These are phyloP conservation scores for Belonocnema kinseyi DNA, from an alignment of 1,140 invertebrate species.

Conservation along the genomic window DNA sequence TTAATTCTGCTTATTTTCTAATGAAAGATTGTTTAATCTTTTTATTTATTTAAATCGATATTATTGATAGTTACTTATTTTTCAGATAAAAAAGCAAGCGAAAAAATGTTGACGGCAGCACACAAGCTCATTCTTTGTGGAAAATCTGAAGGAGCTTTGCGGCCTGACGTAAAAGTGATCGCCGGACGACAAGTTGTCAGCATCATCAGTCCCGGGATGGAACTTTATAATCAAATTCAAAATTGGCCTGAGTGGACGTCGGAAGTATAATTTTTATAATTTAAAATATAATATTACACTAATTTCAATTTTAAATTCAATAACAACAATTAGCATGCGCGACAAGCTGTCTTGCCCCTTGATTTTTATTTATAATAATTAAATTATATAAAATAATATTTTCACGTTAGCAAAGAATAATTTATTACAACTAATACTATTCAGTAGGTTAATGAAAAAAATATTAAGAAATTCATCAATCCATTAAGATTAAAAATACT, in stretches of 20 bases:
- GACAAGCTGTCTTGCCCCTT: too few relatives aligned
- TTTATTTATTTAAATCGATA: slow-evolving; percentile 1
- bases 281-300: too few relatives aligned
- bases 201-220: slow-evolving; percentile 80
- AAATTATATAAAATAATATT: too few relatives aligned
- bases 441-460: too few relatives aligned
- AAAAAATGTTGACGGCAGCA: slow-evolving; percentile 76
- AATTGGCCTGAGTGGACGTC: slow-evolving; percentile 64
- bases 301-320: too few relatives aligned
- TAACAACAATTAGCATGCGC: too few relatives aligned
- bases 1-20: too few relatives aligned
- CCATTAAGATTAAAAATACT: too few relatives aligned
- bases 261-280: background rate
- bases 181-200: slow-evolving; percentile 79
- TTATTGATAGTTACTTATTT: slow-evolving; percentile 49
- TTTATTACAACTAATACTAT: too few relatives aligned
- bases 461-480: too few relatives aligned
- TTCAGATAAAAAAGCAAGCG: slow-evolving; percentile 77
- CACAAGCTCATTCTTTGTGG: slow-evolving; percentile 80
- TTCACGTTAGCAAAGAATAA: too few relatives aligned
- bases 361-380: too few relatives aligned
- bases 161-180: slow-evolving; percentile 78
- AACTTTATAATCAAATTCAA: slow-evolving; percentile 75
- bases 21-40: background rate
- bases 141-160: slow-evolving; percentile 76